Percentiles rank a stretch among this genome's conserved stretches.
These are phyloP conservation scores for Drosophila incognita DNA, from an alignment of 2,888 invertebrate species.

Conservation along the genomic window DNA sequence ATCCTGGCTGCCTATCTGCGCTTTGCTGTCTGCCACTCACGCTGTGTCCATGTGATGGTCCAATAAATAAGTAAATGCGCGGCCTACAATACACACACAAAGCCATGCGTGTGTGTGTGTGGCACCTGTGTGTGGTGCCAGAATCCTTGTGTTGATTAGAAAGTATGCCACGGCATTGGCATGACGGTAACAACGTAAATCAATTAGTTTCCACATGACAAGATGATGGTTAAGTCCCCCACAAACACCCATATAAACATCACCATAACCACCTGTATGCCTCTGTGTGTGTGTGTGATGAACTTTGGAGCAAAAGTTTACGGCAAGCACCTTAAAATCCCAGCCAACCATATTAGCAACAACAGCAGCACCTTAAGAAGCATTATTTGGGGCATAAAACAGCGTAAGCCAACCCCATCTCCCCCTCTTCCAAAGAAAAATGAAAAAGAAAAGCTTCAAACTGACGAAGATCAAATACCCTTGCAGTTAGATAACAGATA, in stretches of 20 bases:
- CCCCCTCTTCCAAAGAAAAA: neutral
- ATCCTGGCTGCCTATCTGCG: conserved; percentile 3
- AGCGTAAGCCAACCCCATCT: conserved; percentile 25
- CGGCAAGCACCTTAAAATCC: conserved; percentile 59
- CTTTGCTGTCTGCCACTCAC: conserved; percentile 20
- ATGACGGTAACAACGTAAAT: conserved; percentile 64
- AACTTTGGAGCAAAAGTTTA: conserved; percentile 56
- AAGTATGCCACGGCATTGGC: conserved; percentile 60
- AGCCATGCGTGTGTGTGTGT: conserved; percentile 19
- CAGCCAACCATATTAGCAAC: conserved; percentile 40
- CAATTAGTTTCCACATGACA: conserved; percentile 66
- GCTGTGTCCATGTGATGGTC: conserved; percentile 53
- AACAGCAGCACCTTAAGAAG: conserved; percentile 56
- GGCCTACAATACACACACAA: conserved; percentile 41
- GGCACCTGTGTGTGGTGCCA: conserved; percentile 23
- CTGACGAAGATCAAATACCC: neutral
- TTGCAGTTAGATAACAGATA: neutral
- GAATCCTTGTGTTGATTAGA: conserved; percentile 62
- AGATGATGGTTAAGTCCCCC: conserved; percentile 47
- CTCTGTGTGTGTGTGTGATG: conserved; percentile 1
- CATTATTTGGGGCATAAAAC: conserved; percentile 62
- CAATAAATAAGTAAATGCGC: conserved; percentile 61
- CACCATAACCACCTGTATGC: conserved; percentile 35
- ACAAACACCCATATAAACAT: conserved; percentile 48
- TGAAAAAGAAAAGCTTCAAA: conserved; percentile 6